A percentile compares a stretch with the other conserved stretches of the same genome.
These are phyloP conservation scores for Melanotaenia maccullochi DNA, from an alignment of 2,797 vertebrate species.

Conservation along the genomic window DNA sequence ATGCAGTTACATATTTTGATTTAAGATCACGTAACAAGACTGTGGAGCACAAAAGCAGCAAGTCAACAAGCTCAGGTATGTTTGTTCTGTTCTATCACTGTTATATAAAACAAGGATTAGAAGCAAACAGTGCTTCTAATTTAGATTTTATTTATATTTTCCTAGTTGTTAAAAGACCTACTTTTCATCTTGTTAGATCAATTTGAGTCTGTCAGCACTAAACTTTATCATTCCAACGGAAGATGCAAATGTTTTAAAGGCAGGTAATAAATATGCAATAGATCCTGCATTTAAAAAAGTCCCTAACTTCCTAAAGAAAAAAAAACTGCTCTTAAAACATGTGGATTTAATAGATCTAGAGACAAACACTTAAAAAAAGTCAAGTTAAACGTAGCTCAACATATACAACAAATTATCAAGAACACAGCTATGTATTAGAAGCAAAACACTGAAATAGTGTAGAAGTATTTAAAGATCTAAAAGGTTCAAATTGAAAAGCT, in stretches of 20 bases:
- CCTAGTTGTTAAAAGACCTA: not conserved
- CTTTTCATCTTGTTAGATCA: not conserved
- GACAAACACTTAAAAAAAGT: not conserved
- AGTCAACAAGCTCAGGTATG: not conserved
- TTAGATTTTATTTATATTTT: not conserved
- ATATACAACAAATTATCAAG: constrained; percentile 1
- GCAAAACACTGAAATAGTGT: constrained; percentile 4
- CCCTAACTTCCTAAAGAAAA: not conserved
- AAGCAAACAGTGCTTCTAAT: not conserved
- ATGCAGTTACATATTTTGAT: constrained; percentile 27
- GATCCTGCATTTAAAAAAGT: not conserved
- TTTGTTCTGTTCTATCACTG: not conserved
- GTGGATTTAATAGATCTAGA: not conserved
- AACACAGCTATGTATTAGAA: constrained; percentile 6
- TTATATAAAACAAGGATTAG: not conserved
- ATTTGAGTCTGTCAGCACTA: not conserved
- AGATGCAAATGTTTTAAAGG: not conserved
- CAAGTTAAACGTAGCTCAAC: too few relatives aligned
- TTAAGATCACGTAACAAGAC: constrained; percentile 17
- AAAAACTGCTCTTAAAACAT: not conserved
- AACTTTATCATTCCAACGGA: not conserved
- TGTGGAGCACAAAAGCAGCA: not conserved
- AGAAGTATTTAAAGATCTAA: constrained; percentile 11
- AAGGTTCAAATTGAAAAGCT: constrained; percentile 24
- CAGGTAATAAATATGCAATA: not conserved